These are phyloP conservation scores for Hoplostethus mediterraneus DNA, from an alignment of 2,797 vertebrate genomes.

Conservation along the genomic window DNA sequence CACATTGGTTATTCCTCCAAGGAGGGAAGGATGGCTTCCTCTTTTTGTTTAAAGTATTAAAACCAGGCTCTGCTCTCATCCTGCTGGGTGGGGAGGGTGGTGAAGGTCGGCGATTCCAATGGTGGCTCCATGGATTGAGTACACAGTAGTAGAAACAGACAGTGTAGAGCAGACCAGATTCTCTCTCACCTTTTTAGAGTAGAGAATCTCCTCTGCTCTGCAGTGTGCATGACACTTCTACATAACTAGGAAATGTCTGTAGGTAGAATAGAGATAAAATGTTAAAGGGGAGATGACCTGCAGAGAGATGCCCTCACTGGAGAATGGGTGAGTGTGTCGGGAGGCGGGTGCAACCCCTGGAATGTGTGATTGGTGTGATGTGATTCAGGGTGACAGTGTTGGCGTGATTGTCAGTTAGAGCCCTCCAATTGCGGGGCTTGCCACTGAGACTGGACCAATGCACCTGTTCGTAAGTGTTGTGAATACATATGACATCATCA, in stretches of 20 bases:
- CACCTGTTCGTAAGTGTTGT: conserved; percentile 80
- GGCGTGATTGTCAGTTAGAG: conserved; percentile 77
- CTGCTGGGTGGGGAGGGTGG: conserved; percentile 55
- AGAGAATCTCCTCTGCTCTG: conserved; percentile 69
- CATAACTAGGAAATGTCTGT: conserved; percentile 28
- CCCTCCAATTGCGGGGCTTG: conserved; percentile 73
- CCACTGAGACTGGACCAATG: conserved; percentile 76
- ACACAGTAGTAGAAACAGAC: conserved; percentile 41
- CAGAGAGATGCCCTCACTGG: background rate
- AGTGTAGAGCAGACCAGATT: conserved; percentile 71
- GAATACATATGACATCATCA: conserved; percentile 72
- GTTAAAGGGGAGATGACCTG: conserved; percentile 19
- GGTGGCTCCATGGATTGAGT: conserved; percentile 79
- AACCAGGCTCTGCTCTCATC: conserved; percentile 52
- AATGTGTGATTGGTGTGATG: conserved; percentile 71
- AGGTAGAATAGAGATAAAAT: conserved; percentile 37
- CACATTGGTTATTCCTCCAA: background rate
- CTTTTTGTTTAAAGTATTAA: conserved; percentile 56
- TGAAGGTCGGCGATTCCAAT: conserved; percentile 83
- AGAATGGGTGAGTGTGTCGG: conserved; percentile 23
- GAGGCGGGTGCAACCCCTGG: conserved; percentile 43
- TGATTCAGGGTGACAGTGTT: conserved; percentile 71
- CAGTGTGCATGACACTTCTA: conserved; percentile 42
- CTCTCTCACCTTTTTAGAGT: conserved; percentile 44
- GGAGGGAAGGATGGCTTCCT: background rate